These are phyloP conservation scores for Cotesia glomerata DNA, from an alignment of 1,140 invertebrate species.

Conservation along the genomic window DNA sequence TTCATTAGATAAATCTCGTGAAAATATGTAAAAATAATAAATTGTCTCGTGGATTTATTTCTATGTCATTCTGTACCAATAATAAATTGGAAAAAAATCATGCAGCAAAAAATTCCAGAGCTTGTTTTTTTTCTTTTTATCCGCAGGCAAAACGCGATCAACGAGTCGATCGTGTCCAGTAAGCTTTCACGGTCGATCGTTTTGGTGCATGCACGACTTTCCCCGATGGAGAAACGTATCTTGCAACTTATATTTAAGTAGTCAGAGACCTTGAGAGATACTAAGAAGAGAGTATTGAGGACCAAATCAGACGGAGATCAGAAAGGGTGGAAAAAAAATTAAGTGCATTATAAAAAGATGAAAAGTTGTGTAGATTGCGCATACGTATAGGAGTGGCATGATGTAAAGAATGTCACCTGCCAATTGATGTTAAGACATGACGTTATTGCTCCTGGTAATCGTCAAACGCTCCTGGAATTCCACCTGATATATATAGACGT, in stretches of 20 bases:
- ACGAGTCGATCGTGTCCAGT: constrained; percentile 14
- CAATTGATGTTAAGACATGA: constrained; percentile 21
- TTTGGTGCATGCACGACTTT: constrained; percentile 24
- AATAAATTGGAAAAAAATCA: not conserved
- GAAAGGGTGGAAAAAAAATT: constrained; percentile 15
- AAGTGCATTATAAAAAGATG: not conserved
- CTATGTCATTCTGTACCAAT: no score
- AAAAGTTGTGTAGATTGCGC: constrained; percentile 6
- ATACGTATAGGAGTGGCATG: constrained; percentile 23
- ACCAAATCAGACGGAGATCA: not conserved
- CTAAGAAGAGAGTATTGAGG: not conserved
- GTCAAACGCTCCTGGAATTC: constrained; percentile 22
- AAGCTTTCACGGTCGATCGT: constrained; percentile 29
- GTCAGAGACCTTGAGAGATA: constrained; percentile 20
- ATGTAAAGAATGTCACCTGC: constrained; percentile 27
- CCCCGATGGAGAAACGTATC: constrained; percentile 29
- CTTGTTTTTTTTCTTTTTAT: not conserved
- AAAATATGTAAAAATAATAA: not conserved
- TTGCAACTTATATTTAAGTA: constrained; percentile 18
- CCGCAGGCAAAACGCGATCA: constrained; percentile 15
- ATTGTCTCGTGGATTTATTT: no score
- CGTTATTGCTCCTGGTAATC: constrained; percentile 2
- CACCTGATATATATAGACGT: constrained; percentile 7
- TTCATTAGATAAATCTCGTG: not conserved
- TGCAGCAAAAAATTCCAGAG: not conserved